Percentiles rank a stretch among this genome's conserved stretches.
phyloP scores from a whole-genome alignment of 1,140 invertebrate genomes.

The Latrodectus geometricus region DNA sequence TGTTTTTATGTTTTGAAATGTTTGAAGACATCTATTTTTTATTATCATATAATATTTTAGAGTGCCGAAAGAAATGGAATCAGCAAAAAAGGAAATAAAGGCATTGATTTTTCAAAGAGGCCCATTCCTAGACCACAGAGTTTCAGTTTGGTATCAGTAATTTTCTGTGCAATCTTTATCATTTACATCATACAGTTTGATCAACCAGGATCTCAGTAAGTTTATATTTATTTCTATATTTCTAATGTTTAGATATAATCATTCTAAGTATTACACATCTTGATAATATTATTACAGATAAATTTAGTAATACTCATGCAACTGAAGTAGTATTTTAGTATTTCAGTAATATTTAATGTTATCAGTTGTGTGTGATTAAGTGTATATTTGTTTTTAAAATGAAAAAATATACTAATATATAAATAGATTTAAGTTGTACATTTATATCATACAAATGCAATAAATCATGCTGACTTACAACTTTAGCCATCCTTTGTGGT shows the following conservation, averaged over 20 bases:
- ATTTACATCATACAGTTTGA: constrained; percentile 42
- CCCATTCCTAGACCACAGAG: neutral
- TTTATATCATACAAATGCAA: no score
- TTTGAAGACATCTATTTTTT: neutral
- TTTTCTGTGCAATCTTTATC: constrained; percentile 31
- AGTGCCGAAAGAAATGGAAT: neutral
- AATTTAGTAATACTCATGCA: no score
- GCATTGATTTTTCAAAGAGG: neutral
- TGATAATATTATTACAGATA: no score
- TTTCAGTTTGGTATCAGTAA: constrained; percentile 35
- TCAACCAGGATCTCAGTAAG: constrained; percentile 23
- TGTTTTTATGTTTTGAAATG: neutral
- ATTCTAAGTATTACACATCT: no score
- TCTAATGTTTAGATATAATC: no score
- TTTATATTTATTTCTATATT: neutral
- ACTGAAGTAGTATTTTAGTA: no score
- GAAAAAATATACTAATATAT: no score
- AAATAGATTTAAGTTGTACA: no score
- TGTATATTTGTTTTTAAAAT: no score
- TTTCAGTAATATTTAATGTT: no score
- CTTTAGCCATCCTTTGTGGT: no score
- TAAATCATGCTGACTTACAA: no score
- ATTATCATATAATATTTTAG: neutral
- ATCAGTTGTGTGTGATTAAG: neutral
- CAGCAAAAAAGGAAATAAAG: neutral